A percentile compares a stretch with the other conserved stretches of the same genome.
phyloP scores from a whole-genome alignment of 2,888 invertebrate genomes.

The Spodoptera littoralis region DNA sequence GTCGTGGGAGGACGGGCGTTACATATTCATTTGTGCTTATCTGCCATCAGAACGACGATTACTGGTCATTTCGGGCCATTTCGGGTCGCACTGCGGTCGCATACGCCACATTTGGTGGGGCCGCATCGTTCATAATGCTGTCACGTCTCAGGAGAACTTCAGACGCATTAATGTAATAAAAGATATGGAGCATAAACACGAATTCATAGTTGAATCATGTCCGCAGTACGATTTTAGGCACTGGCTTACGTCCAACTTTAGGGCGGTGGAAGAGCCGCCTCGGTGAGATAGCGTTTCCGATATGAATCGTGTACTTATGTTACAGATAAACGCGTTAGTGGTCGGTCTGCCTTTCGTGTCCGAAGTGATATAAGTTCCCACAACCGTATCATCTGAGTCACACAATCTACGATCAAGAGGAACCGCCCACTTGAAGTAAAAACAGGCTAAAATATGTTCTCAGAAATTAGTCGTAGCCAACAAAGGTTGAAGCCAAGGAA shows the following conservation, averaged over 20 bases:
- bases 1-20: conserved; percentile 84
- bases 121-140: conserved; percentile 64
- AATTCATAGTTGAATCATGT: conserved; percentile 75
- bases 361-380: conserved; percentile 77
- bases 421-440: conserved; percentile 80
- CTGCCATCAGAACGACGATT: conserved; percentile 81
- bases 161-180: conserved; percentile 69
- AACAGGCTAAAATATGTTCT: conserved; percentile 74
- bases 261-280: conserved; percentile 67
- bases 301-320: conserved; percentile 73
- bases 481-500: conserved; percentile 63
- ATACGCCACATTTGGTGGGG: conserved; percentile 75
- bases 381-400: conserved; percentile 82
- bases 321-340: conserved; percentile 72
- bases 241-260: conserved; percentile 81
- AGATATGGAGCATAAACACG: conserved; percentile 71
- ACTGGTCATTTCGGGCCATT: conserved; percentile 77
- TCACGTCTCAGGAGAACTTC: conserved; percentile 70
- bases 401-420: conserved; percentile 76
- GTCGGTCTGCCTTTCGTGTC: conserved; percentile 65
- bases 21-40: conserved; percentile 87
- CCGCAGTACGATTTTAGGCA: conserved; percentile 78
- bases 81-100: conserved; percentile 69
- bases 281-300: conserved; percentile 71
- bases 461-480: conserved; percentile 66